Base-by-base conservation (phyloP, 2,797 vertebrate species). In the Nothura maculosa region DNA sequence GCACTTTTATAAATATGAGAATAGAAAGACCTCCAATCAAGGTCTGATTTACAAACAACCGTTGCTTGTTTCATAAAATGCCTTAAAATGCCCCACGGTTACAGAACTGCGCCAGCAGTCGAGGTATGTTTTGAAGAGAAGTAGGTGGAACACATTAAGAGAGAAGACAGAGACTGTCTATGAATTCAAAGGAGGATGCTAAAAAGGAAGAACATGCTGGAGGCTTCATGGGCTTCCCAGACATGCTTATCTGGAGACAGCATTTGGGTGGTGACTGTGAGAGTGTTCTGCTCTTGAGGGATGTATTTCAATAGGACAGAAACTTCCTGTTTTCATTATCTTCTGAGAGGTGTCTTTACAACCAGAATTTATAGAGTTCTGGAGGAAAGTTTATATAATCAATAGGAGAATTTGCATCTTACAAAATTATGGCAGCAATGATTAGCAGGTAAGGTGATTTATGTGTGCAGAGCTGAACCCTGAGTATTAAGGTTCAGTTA, bases 381-480 rank as follows among this genome's bases (percentile, higher is more conserved):
- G 48, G 70, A 62, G 77, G 77, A 82, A 38, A 75, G 60, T 74
- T n/a, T 10, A 10, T 11, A 6, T 92, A 88, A 64, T 63, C 61
- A 48, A 38, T 6, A 75, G 67, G 61, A 77, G 55, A 55, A 57
- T 28, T 17, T 75, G 77, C 22, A 22, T 34, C 24, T 47, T 60
- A 30, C 50, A 60, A n/a, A 47, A 15, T 2, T 79, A 7, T 61
- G 64, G 62, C 80, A 81, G 58, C 18, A 36, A 1, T 4, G 50
- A 38, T 22, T 4, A 81, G 58, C 60, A 54, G 62, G 16, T 45
- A 12, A 40, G 42, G 42, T 20, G 57, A 43, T 40, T 66, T 8
- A 14, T 16, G 0, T 8, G 4, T 14, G 24, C 30, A 42, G 20
- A 7, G 17, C 47, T 73, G 38, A 57, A 42, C 0, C 0, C 7